Base-by-base conservation (phyloP, 1,140 invertebrate species). In the Drosophila kurseongensis region DNA sequence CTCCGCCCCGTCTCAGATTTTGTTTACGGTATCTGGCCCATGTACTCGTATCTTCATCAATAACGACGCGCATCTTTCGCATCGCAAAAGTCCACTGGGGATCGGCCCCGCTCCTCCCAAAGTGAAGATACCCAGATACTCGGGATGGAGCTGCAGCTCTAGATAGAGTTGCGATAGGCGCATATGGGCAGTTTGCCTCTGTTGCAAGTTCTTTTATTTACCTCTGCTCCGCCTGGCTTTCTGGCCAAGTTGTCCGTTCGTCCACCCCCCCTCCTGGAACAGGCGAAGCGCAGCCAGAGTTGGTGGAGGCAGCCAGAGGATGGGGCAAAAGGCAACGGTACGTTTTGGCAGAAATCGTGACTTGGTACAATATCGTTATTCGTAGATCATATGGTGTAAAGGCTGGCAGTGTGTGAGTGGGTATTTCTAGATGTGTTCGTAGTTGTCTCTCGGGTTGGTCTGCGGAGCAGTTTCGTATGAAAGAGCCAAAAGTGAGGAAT, bases 371-470 rank as follows among this genome's bases (percentile, higher is more conserved):
- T 91, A 91, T 91, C 83, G 88, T 91, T 91, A 91, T 88, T 91
- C 80, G 79, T 91, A 88, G 88, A 91, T 91, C 88, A 90, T 91
- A 91, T 91, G 88, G 88, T 90, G 82, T 90, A 90, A 88, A 84
- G 58, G 80, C 74, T 55, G 23, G 61, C 78, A 72, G 59, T 68
- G 54, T 78, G 71, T 76, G 66, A 66, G 55, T 68, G 67, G 47
- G 50, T 66, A 60, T 61, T 54, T 73, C 61, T 72, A 69, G 66
- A 55, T 79, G 76, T 65, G 55, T 63, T 77, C 71, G 77, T 68
- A 54, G 78, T 68, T 63, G 71, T 69, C 51, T 51, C 55, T 81
- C 59, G 52, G 74, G 29, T 81, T 75, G 76, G 76, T 65, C 63
- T 67, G 8, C 2, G 23, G 23, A 32, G 29, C 29, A 32, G 29